Percentiles rank a stretch among this genome's conserved stretches.
Evolutionary conservation across 2,797 vertebrate species (phyloP).

Genomic region (Myripristis jacobus): DNA sequence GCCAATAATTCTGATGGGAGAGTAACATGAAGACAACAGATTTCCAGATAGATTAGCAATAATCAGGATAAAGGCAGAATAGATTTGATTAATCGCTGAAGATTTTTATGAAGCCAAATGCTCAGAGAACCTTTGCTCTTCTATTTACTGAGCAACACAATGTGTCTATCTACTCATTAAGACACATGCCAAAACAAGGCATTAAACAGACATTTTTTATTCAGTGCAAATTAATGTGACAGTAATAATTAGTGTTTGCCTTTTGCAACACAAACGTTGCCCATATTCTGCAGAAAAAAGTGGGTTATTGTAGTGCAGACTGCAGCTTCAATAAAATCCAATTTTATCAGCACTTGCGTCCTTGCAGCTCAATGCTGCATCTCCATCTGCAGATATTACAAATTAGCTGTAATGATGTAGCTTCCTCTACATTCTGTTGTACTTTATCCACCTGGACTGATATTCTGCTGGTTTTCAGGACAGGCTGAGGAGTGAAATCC

Average conservation of each 20-base stretch:
- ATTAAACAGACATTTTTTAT: not conserved
- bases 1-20: not conserved
- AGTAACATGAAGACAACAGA: slow-evolving; percentile 2
- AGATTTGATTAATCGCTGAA: slow-evolving; percentile 44
- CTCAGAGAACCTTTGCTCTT: slow-evolving; percentile 17
- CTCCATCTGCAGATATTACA: not conserved
- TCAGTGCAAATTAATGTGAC: not conserved
- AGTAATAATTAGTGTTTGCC: too few relatives aligned
- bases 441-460: not conserved
- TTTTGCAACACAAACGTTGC: too few relatives aligned
- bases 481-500: not conserved
- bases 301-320: not conserved
- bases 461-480: not conserved
- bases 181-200: not conserved
- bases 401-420: not conserved
- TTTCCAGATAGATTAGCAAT: slow-evolving; percentile 35
- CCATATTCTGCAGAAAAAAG: not conserved
- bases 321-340: not conserved
- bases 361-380: not conserved
- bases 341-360: not conserved
- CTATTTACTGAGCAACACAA: slow-evolving; percentile 6
- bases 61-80: slow-evolving; percentile 28
- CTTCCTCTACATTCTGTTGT: not conserved
- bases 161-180: not conserved
- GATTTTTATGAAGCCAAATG: slow-evolving; percentile 29